Base-by-base conservation (phyloP, 2,113 vertebrate species). In the Anser brachyrhynchus region DNA sequence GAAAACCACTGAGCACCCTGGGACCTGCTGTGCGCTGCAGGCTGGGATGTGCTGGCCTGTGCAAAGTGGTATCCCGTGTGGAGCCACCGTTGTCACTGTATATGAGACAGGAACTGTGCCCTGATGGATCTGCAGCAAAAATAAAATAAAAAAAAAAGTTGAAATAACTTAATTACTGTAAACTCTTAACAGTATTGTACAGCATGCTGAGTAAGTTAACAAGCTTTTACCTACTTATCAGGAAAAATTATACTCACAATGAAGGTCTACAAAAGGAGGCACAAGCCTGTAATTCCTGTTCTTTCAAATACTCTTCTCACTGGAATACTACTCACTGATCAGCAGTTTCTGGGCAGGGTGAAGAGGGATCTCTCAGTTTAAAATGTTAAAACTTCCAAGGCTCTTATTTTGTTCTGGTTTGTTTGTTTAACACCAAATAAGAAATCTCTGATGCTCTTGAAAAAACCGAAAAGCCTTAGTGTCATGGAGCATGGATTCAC, bases 1-100 rank as follows among this genome's bases (percentile, higher is more conserved):
- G 98, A 99, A 99, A 93, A 99, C 99, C 94, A 99, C 98, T 37
- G 99, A 99, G 97, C 99, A 99, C 49, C 99, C 98, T 11, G 99
- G 98, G 81, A 99, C 99, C 93, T 99, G 99, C 71, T 99, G 99
- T 3, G 99, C 96, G 69, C 98, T 99, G 97, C 99, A 99, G 85
- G 98, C 98, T 90, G 99, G 99, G 95, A 99, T 98, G 96, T 99
- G 99, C 97, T 99, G 99, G 91, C 99, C 98, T 23, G 99, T 99
- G 97, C 99, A 99, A 97, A 99, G 98, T 41, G 99, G 98, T 46
- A 99, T 98, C 39, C 99, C 99, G 62, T 99, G 99, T 0, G 99
- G 98, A 89, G 99, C 98, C 87, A 99, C 98, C 0, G 99, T 99
- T 71, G 99, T 99, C 93, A 99, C 98, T 3, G 99, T 99, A 93